phyloP scores from a whole-genome alignment of 2,113 vertebrate species.

The Hiodon alosoides region DNA sequence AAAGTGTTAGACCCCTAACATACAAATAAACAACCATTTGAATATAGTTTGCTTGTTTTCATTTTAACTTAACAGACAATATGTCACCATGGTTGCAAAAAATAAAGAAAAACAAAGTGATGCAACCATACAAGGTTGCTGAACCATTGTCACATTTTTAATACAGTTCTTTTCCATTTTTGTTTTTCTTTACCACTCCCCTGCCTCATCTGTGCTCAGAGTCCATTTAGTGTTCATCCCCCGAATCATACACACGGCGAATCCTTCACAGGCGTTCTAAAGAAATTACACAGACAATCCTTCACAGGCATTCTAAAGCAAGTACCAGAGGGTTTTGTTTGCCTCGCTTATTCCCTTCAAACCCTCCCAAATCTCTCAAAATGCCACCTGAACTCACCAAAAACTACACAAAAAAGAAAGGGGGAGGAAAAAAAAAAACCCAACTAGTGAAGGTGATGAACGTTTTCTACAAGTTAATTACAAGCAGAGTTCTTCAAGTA shows the following conservation, averaged over 20 bases:
- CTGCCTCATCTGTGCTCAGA: conserved; percentile 63
- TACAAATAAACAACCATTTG: conserved; percentile 71
- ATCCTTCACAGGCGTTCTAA: conserved; percentile 56
- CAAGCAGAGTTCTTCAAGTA: conserved; percentile 19
- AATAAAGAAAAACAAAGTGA: conserved; percentile 43
- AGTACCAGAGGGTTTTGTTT: conserved; percentile 55
- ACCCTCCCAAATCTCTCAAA: conserved; percentile 15
- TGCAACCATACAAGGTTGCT: conserved; percentile 58
- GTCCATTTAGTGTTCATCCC: conserved; percentile 68
- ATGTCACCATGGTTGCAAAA: conserved; percentile 64
- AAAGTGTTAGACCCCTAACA: conserved; percentile 68
- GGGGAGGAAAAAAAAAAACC: not conserved
- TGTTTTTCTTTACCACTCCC: conserved; percentile 39
- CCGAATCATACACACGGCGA: conserved; percentile 61
- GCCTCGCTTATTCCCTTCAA: conserved; percentile 26
- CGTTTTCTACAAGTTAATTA: not conserved
- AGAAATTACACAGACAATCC: conserved; percentile 58
- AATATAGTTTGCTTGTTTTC: conserved; percentile 69
- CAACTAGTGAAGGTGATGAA: not conserved
- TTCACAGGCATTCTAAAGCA: conserved; percentile 56
- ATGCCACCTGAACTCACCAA: conserved; percentile 10
- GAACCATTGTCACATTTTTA: conserved; percentile 70
- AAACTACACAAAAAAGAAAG: not conserved
- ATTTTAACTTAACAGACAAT: conserved; percentile 64
- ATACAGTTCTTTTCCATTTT: conserved; percentile 54